phyloP scores from a whole-genome alignment of 2,797 vertebrate genomes.

The Saguinus oedipus region DNA sequence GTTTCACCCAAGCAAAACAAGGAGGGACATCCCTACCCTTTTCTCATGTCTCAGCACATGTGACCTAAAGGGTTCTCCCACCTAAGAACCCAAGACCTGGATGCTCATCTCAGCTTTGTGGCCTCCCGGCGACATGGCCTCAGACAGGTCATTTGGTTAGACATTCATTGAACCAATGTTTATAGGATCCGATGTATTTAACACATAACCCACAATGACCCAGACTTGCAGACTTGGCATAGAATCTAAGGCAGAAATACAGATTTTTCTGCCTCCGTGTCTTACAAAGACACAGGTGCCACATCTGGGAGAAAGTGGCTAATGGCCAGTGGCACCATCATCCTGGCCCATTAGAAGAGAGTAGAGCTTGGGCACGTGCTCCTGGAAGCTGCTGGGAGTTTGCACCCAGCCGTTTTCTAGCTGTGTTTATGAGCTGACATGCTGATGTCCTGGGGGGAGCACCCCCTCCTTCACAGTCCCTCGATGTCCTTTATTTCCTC shows the following conservation, averaged over 20 bases:
- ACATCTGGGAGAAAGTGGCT: neutral
- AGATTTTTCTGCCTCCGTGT: neutral
- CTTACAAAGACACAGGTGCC: neutral
- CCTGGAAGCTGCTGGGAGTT: fast-evolving
- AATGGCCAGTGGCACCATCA: fast-evolving
- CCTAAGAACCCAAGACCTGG: neutral
- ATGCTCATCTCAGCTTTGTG: neutral
- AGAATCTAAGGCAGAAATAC: too few relatives aligned
- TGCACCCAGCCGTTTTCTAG: fast-evolving
- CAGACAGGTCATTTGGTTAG: too few relatives aligned
- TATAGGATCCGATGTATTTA: too few relatives aligned
- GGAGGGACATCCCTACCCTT: neutral
- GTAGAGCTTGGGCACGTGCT: too few relatives aligned
- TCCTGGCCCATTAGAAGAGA: neutral
- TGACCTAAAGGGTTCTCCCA: neutral
- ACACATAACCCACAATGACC: neutral
- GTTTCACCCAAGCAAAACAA: neutral
- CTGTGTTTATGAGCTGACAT: constrained; percentile 53
- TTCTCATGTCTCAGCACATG: fast-evolving
- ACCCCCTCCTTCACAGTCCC: neutral
- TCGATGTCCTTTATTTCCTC: constrained; percentile 62
- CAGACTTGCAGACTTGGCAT: fast-evolving
- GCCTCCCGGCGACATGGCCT: fast-evolving
- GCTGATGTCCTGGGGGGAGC: neutral
- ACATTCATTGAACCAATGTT: neutral